phyloP scores from a whole-genome alignment of 2,113 vertebrate genomes.

The Ranitomeya variabilis region DNA sequence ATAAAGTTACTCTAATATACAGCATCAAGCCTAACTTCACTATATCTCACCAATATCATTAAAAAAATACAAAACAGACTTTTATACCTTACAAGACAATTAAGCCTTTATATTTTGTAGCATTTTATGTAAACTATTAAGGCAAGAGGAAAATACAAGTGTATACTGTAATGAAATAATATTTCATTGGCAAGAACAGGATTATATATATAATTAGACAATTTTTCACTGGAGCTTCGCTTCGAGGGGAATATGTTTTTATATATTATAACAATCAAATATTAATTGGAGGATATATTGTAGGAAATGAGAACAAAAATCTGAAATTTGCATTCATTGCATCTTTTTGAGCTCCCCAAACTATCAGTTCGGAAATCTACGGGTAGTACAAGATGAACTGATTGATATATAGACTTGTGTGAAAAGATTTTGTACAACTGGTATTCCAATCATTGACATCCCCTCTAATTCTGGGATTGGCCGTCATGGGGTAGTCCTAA shows the following conservation, averaged over 20 bases:
- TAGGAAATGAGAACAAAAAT: not conserved
- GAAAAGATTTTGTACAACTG: too few species aligned
- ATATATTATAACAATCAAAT: not conserved
- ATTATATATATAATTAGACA: not conserved
- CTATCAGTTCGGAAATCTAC: too few species aligned
- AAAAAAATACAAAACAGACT: not conserved
- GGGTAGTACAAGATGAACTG: too few species aligned
- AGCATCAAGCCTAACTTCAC: not conserved
- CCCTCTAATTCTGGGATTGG: too few species aligned
- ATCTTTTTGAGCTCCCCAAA: not conserved
- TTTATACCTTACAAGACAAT: not conserved
- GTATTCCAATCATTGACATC: too few species aligned
- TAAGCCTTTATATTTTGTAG: not conserved
- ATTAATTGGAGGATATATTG: not conserved
- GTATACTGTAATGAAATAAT: not conserved
- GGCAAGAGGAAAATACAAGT: not conserved
- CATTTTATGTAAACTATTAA: not conserved
- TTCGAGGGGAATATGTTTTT: not conserved
- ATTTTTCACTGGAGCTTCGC: not conserved
- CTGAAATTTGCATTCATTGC: not conserved
- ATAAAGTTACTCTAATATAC: not conserved
- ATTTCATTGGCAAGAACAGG: not conserved
- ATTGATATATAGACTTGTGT: too few species aligned
- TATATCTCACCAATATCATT: not conserved
- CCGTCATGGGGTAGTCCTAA: too few species aligned